These are phyloP conservation scores for Choristoneura rosaceana DNA, from an alignment of 2,888 invertebrate genomes.

Conservation along the genomic window DNA sequence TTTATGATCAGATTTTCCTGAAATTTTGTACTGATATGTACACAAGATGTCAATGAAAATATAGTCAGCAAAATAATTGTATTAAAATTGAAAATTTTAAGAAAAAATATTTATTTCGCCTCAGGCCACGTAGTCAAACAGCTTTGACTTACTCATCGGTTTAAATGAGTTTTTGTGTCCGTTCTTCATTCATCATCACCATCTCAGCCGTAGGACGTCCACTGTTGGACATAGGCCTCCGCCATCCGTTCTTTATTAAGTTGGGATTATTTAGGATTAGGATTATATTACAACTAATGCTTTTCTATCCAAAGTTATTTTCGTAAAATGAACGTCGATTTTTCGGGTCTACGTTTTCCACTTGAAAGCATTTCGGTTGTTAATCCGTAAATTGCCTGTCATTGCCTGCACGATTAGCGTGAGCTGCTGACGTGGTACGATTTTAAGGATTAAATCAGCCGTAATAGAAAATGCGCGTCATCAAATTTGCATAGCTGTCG, in stretches of 20 bases:
- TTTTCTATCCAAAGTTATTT: background rate
- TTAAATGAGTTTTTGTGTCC: too few relatives aligned
- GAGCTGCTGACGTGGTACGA: background rate
- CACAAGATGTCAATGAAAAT: too few relatives aligned
- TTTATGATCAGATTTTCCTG: too few relatives aligned
- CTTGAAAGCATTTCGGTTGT: background rate
- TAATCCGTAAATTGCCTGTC: constrained; percentile 13
- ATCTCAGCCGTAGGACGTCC: too few relatives aligned
- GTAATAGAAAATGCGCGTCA: constrained; percentile 30
- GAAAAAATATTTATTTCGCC: too few relatives aligned
- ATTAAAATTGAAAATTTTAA: too few relatives aligned
- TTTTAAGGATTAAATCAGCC: constrained; percentile 16
- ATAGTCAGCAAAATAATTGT: too few relatives aligned
- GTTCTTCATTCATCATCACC: too few relatives aligned
- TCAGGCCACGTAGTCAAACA: too few relatives aligned
- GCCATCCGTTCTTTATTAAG: background rate
- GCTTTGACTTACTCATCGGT: too few relatives aligned
- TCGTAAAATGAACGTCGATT: constrained; percentile 4
- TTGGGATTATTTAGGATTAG: background rate
- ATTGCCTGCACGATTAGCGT: constrained; percentile 9
- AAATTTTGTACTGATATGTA: too few relatives aligned
- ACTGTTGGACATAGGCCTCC: too few relatives aligned
- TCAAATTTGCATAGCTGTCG: constrained; percentile 31
- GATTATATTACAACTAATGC: background rate
- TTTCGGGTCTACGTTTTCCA: background rate